Conservation (phyloP, 2,113 vertebrate genomes). For the Dolichallabes microphthalmus region DNA sequence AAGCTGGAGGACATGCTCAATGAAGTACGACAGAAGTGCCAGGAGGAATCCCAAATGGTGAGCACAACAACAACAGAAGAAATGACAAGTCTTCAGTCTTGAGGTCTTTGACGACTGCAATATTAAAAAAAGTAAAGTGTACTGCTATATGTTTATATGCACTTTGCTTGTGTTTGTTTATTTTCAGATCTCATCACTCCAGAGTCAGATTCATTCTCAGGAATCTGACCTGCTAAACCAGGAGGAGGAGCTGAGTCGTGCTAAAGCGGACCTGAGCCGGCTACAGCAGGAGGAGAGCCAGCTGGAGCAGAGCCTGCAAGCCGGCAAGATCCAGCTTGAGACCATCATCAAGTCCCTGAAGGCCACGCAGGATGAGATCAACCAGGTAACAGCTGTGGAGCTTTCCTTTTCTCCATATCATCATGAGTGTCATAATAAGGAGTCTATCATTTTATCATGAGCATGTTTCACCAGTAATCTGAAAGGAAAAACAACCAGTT, state of each 20-base stretch:
- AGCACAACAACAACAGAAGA: constrained; percentile 48
- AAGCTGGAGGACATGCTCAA: constrained; percentile 94
- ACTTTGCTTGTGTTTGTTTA: background rate
- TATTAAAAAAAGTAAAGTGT: background rate
- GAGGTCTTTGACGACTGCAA: background rate
- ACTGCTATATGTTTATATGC: no score
- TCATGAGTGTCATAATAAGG: background rate
- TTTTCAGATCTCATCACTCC: constrained; percentile 86
- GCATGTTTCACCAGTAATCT: background rate
- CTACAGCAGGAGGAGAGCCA: constrained; percentile 93
- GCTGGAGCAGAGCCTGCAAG: constrained; percentile 93
- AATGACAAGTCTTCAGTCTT: background rate
- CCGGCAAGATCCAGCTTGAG: constrained; percentile 90
- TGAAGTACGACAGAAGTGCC: constrained; percentile 89
- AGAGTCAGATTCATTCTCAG: constrained; percentile 92
- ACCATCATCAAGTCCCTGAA: constrained; percentile 95
- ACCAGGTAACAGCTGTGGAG: constrained; percentile 77
- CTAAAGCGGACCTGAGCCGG: constrained; percentile 84
- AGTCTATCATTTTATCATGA: background rate
- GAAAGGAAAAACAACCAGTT: background rate
- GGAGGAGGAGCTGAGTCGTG: constrained; percentile 89
- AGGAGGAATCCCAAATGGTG: constrained; percentile 96
- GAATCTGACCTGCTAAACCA: constrained; percentile 91
- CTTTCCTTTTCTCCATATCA: background rate
- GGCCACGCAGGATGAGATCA: constrained; percentile 95